These are phyloP conservation scores for Sycophila sp. DNA, from an alignment of 1,140 invertebrate species.

Conservation along the genomic window DNA sequence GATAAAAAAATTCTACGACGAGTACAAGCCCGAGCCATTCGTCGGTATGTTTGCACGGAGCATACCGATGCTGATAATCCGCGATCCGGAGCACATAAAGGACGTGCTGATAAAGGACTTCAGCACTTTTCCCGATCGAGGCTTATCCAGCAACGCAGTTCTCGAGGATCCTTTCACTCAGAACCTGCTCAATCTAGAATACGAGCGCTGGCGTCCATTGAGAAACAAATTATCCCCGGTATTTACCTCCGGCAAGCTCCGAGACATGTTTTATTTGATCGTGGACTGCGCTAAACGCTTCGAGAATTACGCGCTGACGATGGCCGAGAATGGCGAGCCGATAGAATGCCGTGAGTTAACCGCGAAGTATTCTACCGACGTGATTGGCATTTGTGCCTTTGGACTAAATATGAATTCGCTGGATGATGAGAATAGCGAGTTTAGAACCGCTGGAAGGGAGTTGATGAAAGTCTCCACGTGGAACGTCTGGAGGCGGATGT, in stretches of 20 bases:
- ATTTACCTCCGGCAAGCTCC: constrained; percentile 67
- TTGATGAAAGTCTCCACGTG: no score
- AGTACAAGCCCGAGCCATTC: constrained; percentile 42
- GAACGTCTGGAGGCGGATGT: not conserved
- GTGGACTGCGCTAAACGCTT: constrained; percentile 56
- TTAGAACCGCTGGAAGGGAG: not conserved
- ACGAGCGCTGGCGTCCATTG: constrained; percentile 65
- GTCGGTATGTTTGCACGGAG: constrained; percentile 41
- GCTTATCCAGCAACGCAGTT: no score
- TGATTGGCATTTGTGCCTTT: not conserved
- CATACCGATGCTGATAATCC: constrained; percentile 39
- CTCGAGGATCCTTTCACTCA: constrained; percentile 50
- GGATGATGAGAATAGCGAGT: not conserved
- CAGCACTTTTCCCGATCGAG: constrained; percentile 39
- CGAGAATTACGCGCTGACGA: constrained; percentile 37
- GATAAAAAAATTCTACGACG: constrained; percentile 40
- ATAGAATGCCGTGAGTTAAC: not conserved
- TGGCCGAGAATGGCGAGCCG: not conserved
- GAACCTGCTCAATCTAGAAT: constrained; percentile 56
- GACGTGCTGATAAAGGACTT: constrained; percentile 47
- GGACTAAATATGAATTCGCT: not conserved
- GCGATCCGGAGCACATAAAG: constrained; percentile 42
- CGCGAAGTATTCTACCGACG: not conserved
- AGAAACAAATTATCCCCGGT: constrained; percentile 63
- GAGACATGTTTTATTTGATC: constrained; percentile 64